phyloP scores from a whole-genome alignment of 2,113 vertebrate genomes.

The Meles meles region DNA sequence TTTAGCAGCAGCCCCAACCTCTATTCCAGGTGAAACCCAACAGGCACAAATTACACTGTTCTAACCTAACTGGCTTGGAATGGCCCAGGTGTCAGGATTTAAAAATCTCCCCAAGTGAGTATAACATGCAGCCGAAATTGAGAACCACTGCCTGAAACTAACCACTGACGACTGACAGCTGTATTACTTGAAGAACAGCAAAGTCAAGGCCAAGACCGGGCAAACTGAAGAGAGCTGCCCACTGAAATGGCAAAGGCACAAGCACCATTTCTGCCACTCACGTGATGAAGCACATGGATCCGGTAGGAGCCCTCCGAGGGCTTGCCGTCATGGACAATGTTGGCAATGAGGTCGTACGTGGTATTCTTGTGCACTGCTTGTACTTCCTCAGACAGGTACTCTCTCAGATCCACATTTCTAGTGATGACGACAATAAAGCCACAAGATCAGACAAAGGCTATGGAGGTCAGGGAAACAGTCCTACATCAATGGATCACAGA shows the following conservation, averaged over 20 bases:
- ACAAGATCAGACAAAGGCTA: background rate
- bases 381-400: slow-evolving; percentile 94
- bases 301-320: slow-evolving; percentile 94
- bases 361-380: slow-evolving; percentile 90
- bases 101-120: background rate
- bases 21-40: background rate
- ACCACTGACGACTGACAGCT: background rate
- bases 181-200: background rate
- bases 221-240: background rate
- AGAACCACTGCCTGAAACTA: background rate
- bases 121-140: background rate
- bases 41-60: background rate
- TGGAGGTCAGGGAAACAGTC: background rate
- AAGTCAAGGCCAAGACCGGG: background rate
- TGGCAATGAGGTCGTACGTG: slow-evolving; percentile 94
- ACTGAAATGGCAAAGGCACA: background rate
- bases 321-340: slow-evolving; percentile 95
- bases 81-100: background rate
- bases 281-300: slow-evolving; percentile 96
- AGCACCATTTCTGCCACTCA: slow-evolving; percentile 74
- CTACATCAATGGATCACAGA: background rate
- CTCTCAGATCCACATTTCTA: slow-evolving; percentile 94
- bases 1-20: background rate
- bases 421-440: background rate
- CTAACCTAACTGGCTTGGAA: background rate